Evolutionary conservation across 2,113 vertebrate genomes (phyloP).

Genomic region (Tauraco erythrolophus): DNA sequence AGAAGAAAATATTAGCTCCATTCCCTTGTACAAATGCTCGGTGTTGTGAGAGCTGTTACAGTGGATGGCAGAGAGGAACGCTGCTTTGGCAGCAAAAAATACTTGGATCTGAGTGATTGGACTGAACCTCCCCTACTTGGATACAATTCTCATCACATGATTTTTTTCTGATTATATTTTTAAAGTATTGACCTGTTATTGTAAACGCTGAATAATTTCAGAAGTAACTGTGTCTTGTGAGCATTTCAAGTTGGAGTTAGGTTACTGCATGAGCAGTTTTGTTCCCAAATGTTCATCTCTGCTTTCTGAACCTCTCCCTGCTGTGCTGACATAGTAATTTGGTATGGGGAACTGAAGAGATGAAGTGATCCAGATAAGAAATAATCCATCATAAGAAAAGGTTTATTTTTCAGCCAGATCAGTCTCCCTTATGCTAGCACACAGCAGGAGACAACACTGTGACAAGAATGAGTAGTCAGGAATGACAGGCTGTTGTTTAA

Average conservation of each 20-base stretch:
- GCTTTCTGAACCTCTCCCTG: background rate
- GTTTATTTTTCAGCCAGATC: background rate
- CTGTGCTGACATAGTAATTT: background rate
- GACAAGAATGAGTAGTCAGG: background rate
- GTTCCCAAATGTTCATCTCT: background rate
- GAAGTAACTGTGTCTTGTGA: background rate
- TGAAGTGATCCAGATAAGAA: background rate
- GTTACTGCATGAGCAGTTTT: fast-evolving
- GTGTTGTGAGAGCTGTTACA: background rate
- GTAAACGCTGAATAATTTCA: background rate
- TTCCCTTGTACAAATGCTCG: background rate
- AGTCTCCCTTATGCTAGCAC: background rate
- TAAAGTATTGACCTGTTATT: background rate
- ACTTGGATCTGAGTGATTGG: background rate
- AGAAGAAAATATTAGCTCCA: background rate
- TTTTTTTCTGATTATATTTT: background rate
- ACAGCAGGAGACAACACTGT: background rate
- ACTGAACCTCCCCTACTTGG: background rate
- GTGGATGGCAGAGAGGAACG: background rate
- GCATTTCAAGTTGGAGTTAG: background rate
- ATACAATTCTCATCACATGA: background rate
- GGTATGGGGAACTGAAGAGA: background rate
- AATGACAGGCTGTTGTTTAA: background rate
- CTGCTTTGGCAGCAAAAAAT: background rate
- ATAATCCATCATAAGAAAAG: background rate